These are phyloP conservation scores for Helleia helle DNA, from an alignment of 2,888 invertebrate genomes.

Conservation along the genomic window DNA sequence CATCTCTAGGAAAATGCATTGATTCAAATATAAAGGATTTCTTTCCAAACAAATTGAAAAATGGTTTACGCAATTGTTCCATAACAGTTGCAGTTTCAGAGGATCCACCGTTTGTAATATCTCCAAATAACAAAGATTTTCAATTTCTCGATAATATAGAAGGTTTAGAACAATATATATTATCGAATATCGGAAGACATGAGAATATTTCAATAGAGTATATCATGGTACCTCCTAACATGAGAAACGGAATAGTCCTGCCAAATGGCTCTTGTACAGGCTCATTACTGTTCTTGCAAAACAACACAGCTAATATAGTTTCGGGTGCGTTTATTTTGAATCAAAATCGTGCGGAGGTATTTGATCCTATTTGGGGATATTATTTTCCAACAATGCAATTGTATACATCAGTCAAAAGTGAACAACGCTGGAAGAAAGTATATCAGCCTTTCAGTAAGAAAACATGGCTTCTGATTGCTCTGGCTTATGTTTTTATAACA, in stretches of 20 bases:
- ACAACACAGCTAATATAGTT: conserved; percentile 31
- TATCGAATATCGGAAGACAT: conserved; percentile 30
- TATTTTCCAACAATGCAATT: conserved; percentile 31
- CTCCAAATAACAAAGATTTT: conserved; percentile 25
- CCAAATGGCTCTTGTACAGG: conserved; percentile 37
- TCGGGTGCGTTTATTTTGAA: conserved; percentile 37
- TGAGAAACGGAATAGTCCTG: conserved; percentile 30
- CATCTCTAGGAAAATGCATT: neutral
- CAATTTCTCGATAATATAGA: conserved; percentile 21
- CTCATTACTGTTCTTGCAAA: conserved; percentile 30
- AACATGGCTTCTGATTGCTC: conserved; percentile 33
- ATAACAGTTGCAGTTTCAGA: conserved; percentile 31
- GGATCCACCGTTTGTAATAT: conserved; percentile 32
- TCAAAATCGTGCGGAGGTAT: conserved; percentile 33
- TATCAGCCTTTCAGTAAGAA: conserved; percentile 25
- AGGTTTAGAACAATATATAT: conserved; percentile 38
- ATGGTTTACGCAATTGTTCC: conserved; percentile 27
- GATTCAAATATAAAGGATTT: neutral
- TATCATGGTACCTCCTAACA: conserved; percentile 19
- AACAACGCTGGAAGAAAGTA: conserved; percentile 35
- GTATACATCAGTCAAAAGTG: conserved; percentile 30
- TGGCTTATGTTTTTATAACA: conserved; percentile 23
- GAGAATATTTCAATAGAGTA: conserved; percentile 30
- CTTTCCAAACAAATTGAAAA: neutral
- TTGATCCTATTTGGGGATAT: conserved; percentile 40